Conservation (phyloP, 2,797 vertebrate species). For the Phylloscopus collybita region DNA sequence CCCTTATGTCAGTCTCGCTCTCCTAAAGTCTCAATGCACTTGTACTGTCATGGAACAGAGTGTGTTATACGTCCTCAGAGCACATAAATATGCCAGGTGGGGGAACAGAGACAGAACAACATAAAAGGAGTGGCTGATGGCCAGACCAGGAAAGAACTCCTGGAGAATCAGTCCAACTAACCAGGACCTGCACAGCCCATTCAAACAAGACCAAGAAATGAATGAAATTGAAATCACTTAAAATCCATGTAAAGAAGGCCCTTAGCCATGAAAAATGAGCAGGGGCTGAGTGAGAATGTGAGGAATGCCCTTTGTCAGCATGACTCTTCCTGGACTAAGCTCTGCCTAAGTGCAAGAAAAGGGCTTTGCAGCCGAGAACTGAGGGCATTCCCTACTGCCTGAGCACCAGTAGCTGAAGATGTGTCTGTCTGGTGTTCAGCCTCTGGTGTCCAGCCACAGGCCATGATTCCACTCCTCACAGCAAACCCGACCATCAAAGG, state of each 20-base stretch:
- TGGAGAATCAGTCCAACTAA: not conserved
- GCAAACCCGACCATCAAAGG: not conserved
- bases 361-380: accelerated
- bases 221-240: not conserved
- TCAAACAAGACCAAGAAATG: not conserved
- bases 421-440: accelerated
- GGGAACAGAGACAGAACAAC: not conserved
- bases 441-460: not conserved
- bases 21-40: not conserved
- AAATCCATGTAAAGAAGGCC: not conserved
- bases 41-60: not conserved
- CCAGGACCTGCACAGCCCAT: not conserved
- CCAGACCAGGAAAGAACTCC: not conserved
- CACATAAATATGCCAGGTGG: not conserved
- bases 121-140: not conserved
- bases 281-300: not conserved
- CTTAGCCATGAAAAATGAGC: not conserved
- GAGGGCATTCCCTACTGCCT: accelerated
- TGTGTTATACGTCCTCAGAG: not conserved
- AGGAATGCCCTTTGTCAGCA: not conserved
- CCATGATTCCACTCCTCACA: not conserved
- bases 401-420: accelerated
- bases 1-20: not conserved
- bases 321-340: not conserved
- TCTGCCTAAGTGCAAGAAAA: not conserved